Evolutionary conservation across 2,113 vertebrate species (phyloP), one percentile per base, ranked within the genome.

Genomic region (Ardeotis arabs): DNA sequence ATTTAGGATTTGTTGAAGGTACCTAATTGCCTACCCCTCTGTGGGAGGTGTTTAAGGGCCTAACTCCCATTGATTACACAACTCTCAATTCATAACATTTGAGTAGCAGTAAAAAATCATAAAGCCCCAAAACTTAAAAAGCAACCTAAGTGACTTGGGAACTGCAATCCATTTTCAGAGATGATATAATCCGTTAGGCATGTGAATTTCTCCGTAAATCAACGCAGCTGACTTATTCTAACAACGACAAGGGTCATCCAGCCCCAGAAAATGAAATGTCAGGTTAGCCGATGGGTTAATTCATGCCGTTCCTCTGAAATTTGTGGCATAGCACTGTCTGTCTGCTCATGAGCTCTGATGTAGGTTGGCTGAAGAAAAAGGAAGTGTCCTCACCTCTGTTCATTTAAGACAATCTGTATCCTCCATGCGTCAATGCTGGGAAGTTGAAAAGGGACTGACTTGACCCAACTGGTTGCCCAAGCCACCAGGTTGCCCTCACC

Each of bases 101-200:
- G 31, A 84, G 50, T 74, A 33, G 31, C 56, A 89, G 19, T 39
- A 87, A 52, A 89, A 90, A 52, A 75, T 84, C 78, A 64, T 81
- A 92, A 95, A 92, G 39, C 44, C 33, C 64, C n/a, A 6, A 60
- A 81, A 91, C 23, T 75, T 95, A 45, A 44, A 84, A 95, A 84
- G 44, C 62, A 84, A 35, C 20, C 84, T 66, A 59, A 91, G 81
- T 21, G 79, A 85, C 66, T 37, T 73, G 55, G 78, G 67, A 87
- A 60, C 58, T 47, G 18, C 69, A 94, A 85, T 64, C 17, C 37
- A 18, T 91, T 94, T 88, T 66, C 63, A 90, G 79, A 83, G 63
- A 29, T 59, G 37, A 45, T 76, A 68, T 45, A 45, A 88, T 27
- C 56, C 63, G 24, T 58, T 87, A 75, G 49, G 62, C n/a, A 70